A percentile compares a stretch with the other conserved stretches of the same genome.
phyloP scores from a whole-genome alignment of 2,888 invertebrate genomes.

The Chamaedrilus cognettii region DNA sequence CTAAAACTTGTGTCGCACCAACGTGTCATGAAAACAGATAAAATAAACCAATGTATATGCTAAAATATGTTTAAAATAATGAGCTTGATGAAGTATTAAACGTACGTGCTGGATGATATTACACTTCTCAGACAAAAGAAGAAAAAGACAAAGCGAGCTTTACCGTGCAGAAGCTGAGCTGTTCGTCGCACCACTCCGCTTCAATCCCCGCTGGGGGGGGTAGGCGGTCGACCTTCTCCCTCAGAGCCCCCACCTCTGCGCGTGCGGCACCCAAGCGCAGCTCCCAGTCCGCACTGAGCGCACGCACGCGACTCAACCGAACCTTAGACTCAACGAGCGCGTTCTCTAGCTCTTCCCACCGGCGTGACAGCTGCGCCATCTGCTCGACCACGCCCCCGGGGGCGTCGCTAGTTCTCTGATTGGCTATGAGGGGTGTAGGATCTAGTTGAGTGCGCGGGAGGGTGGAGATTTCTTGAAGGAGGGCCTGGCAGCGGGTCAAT shows the following conservation, averaged over 20 bases:
- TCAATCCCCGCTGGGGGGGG: slow-evolving; percentile 61
- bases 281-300: slow-evolving; percentile 90
- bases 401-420: no score
- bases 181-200: slow-evolving; percentile 60
- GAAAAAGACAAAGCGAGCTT: neutral
- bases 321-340: slow-evolving; percentile 1
- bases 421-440: no score
- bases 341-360: neutral
- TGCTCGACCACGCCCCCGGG: neutral
- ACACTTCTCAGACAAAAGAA: neutral
- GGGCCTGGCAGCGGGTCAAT: slow-evolving; percentile 79
- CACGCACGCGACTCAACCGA: slow-evolving; percentile 63
- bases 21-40: neutral
- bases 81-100: no score
- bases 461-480: slow-evolving; percentile 69
- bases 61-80: no score
- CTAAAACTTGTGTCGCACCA: no score
- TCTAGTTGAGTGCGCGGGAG: slow-evolving; percentile 4
- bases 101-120: neutral
- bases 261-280: slow-evolving; percentile 80
- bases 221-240: slow-evolving; percentile 83
- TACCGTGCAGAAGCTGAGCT: neutral
- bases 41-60: neutral
- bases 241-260: slow-evolving; percentile 82
- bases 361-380: neutral